Base-by-base conservation (phyloP, 1,140 invertebrate genomes). In the Nylanderia fulva region DNA sequence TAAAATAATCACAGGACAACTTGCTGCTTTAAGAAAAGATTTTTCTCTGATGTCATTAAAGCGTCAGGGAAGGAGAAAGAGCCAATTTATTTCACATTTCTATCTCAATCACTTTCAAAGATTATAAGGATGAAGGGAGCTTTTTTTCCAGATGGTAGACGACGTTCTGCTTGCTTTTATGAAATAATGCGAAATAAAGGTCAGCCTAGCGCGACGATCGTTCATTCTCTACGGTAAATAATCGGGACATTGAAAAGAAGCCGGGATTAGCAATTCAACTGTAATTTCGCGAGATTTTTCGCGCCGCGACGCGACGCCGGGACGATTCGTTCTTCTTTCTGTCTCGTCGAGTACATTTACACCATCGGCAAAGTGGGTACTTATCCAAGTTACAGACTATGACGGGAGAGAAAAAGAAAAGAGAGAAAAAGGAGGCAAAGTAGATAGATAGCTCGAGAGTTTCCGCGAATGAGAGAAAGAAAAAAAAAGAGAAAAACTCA, bases 301-400 rank as follows among this genome's bases (percentile, higher is more conserved):
- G 15, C 45, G 15, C 45, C 45, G 24, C 56, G 13, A 56, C 66
- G 39, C 74, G 9, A 18, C 18, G n/a, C 33, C 5, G 21, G 48
- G 52, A 63, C 56, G 15, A 42, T 76, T 68, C 61, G 48, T 80
- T 54, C 63, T 75, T 89, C 63, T 71, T 71, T 77, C 63, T 82
- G 56, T 84, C 84, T 82, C 68, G 80, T 54, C 72, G 71, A 88
- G 86, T 86, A 85, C 69, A 71, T 91, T 88, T 71, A 68, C 80
- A 66, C 85, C 79, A 56, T 63, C 66, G 52, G 76, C 84, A 77
- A 91, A 91, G 82, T 91, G 87, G 84, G 52, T 90, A 90, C 88
- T 91, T 90, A 89, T 76, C 71, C 63, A 86, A 90, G 80, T 90
- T 85, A 88, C 64, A 79, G 80, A 39, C 54, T 27, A 68, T 29